A percentile compares a stretch with the other conserved stretches of the same genome.
Conservation (phyloP, 1,140 invertebrate genomes). For the Trigoniulus corallinus region DNA sequence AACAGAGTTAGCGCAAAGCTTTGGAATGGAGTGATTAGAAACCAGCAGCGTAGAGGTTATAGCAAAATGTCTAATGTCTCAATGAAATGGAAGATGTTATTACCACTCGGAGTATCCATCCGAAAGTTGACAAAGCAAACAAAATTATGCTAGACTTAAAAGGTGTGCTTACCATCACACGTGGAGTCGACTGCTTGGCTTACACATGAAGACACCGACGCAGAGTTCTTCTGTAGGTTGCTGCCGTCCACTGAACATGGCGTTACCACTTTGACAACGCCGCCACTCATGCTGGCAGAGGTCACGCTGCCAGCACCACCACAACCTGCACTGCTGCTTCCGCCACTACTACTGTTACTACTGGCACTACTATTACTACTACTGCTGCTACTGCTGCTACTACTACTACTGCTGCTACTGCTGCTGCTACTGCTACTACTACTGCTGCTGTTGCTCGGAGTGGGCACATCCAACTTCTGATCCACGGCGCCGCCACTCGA, state of each 20-base stretch:
- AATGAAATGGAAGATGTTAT: too few relatives aligned
- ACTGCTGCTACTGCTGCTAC: constrained; percentile 4
- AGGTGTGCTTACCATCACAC: too few relatives aligned
- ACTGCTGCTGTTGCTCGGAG: not conserved
- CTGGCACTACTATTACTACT: constrained; percentile 3
- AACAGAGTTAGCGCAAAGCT: too few relatives aligned
- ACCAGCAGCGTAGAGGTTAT: too few relatives aligned
- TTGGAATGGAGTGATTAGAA: too few relatives aligned
- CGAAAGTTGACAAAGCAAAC: too few relatives aligned
- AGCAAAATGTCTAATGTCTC: too few relatives aligned
- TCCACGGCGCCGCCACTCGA: not conserved
- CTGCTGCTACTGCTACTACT: too few relatives aligned
- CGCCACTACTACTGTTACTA: too few relatives aligned
- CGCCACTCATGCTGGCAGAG: constrained; percentile 12
- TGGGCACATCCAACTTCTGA: not conserved
- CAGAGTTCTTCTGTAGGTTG: constrained; percentile 5
- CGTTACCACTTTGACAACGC: constrained; percentile 10
- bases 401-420: not conserved
- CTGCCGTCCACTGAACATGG: constrained; percentile 9
- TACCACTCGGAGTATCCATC: constrained; percentile 1
- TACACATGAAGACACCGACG: not conserved
- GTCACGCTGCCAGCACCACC: constrained; percentile 11
- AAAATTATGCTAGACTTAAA: too few relatives aligned
- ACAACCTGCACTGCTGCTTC: too few relatives aligned
- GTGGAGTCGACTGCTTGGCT: not conserved